Base-by-base conservation (phyloP, 2,797 vertebrate genomes). In the Manis crassicaudata region DNA sequence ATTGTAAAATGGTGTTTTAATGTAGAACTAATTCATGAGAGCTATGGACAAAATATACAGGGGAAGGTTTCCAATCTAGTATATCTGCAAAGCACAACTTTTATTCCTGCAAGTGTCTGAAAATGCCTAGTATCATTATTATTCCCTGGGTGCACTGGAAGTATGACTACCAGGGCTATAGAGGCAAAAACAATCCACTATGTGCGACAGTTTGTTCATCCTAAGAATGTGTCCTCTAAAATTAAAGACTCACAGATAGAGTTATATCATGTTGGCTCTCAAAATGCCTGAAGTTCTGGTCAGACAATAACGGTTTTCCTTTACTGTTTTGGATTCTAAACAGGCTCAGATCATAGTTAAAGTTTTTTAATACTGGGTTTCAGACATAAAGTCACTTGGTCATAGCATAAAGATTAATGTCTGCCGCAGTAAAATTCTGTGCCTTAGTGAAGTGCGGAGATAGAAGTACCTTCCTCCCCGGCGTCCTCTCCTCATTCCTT, bases 151-250 rank as follows among this genome's bases (percentile, higher is more conserved):
- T 94, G 62, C 63, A 86, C 88, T 77, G 18, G 29, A 86, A 76
- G 83, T 52, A 58, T 88, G 70, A 91, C 56, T 63, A 68, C 7
- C 9, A 56, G 82, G 56, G 43, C 50, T 85, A 1, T 77, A 11
- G 40, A 81, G 86, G 50, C 70, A 79, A 91, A 72, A 85, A 85
- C 72, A 93, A 43, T 65, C 43, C 87, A 92, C 6, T 85, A 70
- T 93, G 81, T 93, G 21, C 92, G 81, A 88, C 86, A 96, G 40
- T 12, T 54, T 94, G 81, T 90, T 90, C 82, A 96, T 86, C 84
- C 90, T 95, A 96, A 94, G 60, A 93, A 82, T 65, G 8, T 67
- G 35, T 88, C 46, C 7, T 94, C 76, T 88, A 82, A 96, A 92
- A 91, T 75, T 89, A 91, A 92, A 82, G 84, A 37, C 86, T 92